phyloP scores from a whole-genome alignment of 1,140 invertebrate genomes.

The Pseudomyrmex pallidus region DNA sequence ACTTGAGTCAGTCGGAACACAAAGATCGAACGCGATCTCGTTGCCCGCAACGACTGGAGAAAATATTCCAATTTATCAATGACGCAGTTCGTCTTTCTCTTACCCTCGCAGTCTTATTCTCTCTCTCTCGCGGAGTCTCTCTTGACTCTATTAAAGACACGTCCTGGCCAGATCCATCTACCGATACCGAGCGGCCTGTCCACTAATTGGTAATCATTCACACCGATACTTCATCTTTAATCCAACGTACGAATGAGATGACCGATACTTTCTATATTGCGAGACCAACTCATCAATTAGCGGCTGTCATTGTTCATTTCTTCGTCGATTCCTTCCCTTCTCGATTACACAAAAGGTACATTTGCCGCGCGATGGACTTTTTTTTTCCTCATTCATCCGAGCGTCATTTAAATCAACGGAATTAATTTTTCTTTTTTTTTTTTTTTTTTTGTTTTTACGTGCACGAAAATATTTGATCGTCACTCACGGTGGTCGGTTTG shows the following conservation, averaged over 20 bases:
- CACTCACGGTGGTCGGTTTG: constrained; percentile 2
- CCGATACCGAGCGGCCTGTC: not conserved
- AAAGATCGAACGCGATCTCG: constrained; percentile 43
- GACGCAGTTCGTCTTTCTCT: constrained; percentile 41
- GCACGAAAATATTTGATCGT: not conserved
- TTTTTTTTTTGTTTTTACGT: no score
- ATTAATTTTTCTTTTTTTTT: no score
- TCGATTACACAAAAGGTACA: no score
- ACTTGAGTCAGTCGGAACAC: constrained; percentile 16
- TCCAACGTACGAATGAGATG: constrained; percentile 12
- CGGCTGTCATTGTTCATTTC: not conserved
- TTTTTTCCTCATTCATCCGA: no score
- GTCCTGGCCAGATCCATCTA: constrained; percentile 49
- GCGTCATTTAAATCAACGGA: not conserved
- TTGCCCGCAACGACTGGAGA: constrained; percentile 43
- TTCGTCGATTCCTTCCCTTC: not conserved
- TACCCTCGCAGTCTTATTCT: constrained; percentile 9
- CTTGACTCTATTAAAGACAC: constrained; percentile 75
- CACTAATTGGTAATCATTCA: constrained; percentile 52
- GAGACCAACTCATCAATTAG: constrained; percentile 28
- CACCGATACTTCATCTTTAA: constrained; percentile 46
- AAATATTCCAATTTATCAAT: constrained; percentile 70
- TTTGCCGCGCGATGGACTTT: no score
- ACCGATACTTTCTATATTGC: constrained; percentile 2
- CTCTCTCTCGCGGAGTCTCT: constrained; percentile 43